These are phyloP conservation scores for Tholera decimalis DNA, from an alignment of 2,888 invertebrate species.

Conservation along the genomic window DNA sequence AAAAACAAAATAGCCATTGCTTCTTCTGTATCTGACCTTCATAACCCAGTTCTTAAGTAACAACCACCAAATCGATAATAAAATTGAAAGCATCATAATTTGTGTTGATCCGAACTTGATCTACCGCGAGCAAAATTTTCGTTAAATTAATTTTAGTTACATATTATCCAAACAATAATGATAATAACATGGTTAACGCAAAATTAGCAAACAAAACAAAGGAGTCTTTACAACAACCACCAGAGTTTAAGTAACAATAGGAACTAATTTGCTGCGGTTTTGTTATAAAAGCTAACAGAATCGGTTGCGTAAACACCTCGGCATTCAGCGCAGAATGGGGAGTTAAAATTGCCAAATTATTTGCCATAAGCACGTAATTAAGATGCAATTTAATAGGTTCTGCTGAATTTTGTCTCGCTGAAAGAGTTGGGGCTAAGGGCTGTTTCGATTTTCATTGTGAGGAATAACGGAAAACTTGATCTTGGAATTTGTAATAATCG, in stretches of 20 bases:
- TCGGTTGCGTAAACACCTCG: constrained; percentile 62
- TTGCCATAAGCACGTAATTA: constrained; percentile 59
- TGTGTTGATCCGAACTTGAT: background rate
- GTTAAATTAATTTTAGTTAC: constrained; percentile 28
- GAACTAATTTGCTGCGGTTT: constrained; percentile 64
- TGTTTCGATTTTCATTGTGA: constrained; percentile 8
- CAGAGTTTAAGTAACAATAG: constrained; percentile 63
- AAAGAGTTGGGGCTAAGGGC: constrained; percentile 12
- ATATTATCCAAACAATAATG: constrained; percentile 41
- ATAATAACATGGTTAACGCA: constrained; percentile 32
- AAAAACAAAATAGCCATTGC: background rate
- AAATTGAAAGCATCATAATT: background rate
- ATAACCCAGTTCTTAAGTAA: too few species aligned
- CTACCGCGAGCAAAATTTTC: constrained; percentile 12
- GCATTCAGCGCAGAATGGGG: constrained; percentile 53
- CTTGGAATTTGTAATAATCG: constrained; percentile 31
- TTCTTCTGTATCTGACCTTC: background rate
- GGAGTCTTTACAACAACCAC: constrained; percentile 52
- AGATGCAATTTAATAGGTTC: constrained; percentile 48
- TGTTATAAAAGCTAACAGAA: constrained; percentile 66
- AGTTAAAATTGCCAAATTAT: constrained; percentile 61
- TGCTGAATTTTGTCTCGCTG: constrained; percentile 12
- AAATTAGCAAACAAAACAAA: constrained; percentile 52
- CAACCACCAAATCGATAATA: background rate
- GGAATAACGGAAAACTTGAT: constrained; percentile 30